Base-by-base conservation (phyloP, 2,888 invertebrate genomes). In the Microchrysa polita region DNA sequence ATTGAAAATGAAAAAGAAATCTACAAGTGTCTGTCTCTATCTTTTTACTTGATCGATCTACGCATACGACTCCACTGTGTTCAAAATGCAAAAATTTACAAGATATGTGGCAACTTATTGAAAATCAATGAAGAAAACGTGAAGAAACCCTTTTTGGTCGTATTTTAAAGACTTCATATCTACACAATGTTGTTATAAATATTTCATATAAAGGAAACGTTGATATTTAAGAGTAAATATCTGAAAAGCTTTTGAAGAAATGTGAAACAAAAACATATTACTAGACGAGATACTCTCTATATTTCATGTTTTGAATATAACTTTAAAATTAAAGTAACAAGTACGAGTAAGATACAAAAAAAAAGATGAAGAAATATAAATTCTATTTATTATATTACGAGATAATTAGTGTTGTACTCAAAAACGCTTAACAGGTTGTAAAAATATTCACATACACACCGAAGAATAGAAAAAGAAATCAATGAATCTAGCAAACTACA, bases 111-210 rank as follows among this genome's bases (percentile, higher is more conserved):
- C 27, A 34, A 34, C 27, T 7, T 34, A 34, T 34, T 34, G 27
- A 34, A 34, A 34, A 34, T 34, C 27, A 44, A 65, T 44, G 42
- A 48, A 42, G n/a, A n/a, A 22, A 5, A 48, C 44, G 53, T 23
- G 22, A 23, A 57, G n/a, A 55, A 23, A 22, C 59, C 23, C 23
- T 69, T 67, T 57, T 69, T 69, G 57, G 57, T 55, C 22, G 42
- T 55, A 23, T 69, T 69, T 69, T 67, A 27, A 69, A 69, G 69
- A 69, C 69, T 69, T 69, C 69, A 55, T 55, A 69, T 69, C 55
- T 69, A 57, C 34, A 18, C 16, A 48, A n/a, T 48, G 12, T 48
- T 48, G 7, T 34, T 34, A 34, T 34, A 34, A n/a, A n/a, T 34
- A 34, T 34, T 34, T 34, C 2, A 34, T 34, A 34, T 34, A 34